Conservation (phyloP, 2,797 vertebrate species). For the Coluber constrictor region DNA sequence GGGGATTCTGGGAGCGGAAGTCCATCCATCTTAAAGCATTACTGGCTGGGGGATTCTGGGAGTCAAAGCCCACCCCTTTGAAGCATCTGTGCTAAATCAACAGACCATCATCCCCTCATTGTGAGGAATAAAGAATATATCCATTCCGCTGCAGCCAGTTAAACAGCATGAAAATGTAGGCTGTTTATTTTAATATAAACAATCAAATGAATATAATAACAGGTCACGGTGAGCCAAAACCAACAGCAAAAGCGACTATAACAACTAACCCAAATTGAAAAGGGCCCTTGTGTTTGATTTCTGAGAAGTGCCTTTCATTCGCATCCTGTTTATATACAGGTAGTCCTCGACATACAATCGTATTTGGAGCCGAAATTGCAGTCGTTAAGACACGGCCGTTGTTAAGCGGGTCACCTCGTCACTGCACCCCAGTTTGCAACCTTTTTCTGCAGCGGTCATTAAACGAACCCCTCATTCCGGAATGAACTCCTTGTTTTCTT, state of each 20-base stretch:
- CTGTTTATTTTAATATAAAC: neutral
- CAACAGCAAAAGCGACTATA: neutral
- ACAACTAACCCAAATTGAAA: neutral
- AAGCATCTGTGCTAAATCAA: neutral
- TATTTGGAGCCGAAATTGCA: neutral
- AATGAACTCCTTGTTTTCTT: neutral
- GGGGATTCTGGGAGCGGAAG: neutral
- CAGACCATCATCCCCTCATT: neutral
- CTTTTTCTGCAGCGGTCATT: neutral
- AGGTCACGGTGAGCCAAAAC: neutral
- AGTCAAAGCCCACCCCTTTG: too few relatives aligned
- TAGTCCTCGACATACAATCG: neutral
- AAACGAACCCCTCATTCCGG: neutral
- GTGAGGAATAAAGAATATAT: neutral
- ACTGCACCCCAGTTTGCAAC: neutral
- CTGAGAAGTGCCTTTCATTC: neutral
- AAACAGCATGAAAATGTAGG: neutral
- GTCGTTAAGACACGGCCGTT: neutral
- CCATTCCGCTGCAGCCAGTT: neutral
- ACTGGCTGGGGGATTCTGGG: too few relatives aligned
- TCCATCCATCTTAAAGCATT: fast-evolving
- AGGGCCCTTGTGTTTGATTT: neutral
- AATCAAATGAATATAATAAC: neutral
- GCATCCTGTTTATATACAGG: neutral
- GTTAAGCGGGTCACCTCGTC: neutral